These are phyloP conservation scores for Cebus imitator DNA, from an alignment of 2,113 vertebrate genomes.

Conservation along the genomic window DNA sequence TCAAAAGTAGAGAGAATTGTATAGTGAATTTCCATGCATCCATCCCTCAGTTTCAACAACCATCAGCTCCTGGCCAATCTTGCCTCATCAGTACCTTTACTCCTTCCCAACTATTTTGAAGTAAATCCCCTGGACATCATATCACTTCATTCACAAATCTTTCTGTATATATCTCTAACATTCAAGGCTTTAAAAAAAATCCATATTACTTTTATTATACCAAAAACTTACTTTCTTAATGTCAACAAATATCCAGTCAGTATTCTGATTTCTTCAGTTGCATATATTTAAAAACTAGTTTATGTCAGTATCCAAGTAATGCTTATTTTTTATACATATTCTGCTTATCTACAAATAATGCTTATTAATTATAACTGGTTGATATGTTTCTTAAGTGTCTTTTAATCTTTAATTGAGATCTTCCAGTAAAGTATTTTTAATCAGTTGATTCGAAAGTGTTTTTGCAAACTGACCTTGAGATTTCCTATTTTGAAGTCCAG, in stretches of 20 bases:
- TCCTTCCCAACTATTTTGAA: neutral
- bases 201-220: neutral
- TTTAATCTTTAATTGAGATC: neutral
- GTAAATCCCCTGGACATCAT: neutral
- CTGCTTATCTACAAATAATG: neutral
- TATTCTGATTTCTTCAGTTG: neutral
- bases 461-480: neutral
- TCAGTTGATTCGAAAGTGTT: neutral
- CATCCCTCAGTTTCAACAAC: neutral
- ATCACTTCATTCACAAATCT: neutral
- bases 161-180: neutral
- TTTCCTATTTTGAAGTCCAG: neutral
- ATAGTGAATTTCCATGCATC: neutral
- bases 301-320: slow-evolving; percentile 7
- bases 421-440: neutral
- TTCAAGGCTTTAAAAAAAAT: neutral
- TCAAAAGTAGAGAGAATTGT: neutral
- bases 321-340: neutral
- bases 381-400: neutral
- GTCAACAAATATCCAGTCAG: neutral
- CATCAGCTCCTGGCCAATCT: neutral
- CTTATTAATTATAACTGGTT: neutral
- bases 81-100: neutral
- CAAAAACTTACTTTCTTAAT: slow-evolving; percentile 21
- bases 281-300: neutral